phyloP scores from a whole-genome alignment of 2,113 vertebrate genomes.

The Cnemophilus loriae region DNA sequence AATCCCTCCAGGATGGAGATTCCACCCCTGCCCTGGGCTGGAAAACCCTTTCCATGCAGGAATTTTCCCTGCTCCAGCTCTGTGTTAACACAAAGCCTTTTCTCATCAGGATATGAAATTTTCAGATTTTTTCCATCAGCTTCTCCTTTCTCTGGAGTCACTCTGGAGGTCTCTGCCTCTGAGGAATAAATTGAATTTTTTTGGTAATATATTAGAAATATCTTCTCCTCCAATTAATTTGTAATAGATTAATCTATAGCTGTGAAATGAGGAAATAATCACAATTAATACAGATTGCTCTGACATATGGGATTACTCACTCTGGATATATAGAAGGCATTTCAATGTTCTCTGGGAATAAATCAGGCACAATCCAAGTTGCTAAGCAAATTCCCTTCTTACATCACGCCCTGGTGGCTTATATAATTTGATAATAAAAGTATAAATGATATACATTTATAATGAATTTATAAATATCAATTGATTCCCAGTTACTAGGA shows the following conservation, averaged over 20 bases:
- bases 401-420: not conserved
- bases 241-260: not conserved
- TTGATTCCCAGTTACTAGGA: not conserved
- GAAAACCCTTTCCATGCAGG: not conserved
- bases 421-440: not conserved
- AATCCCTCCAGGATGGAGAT: not conserved
- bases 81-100: not conserved
- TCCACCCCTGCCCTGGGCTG: not conserved
- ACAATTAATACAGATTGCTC: not conserved
- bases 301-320: slow-evolving; percentile 39
- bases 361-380: slow-evolving; percentile 13
- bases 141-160: not conserved
- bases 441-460: not conserved
- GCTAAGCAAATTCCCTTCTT: not conserved
- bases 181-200: not conserved
- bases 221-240: not conserved
- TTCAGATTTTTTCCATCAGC: not conserved
- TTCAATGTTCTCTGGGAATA: slow-evolving; percentile 28
- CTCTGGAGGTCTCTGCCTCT: not conserved
- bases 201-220: not conserved
- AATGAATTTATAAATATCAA: not conserved
- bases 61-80: not conserved
- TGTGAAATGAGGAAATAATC: not conserved
- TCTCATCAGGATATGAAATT: not conserved
- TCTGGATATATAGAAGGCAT: not conserved